Evolutionary conservation across 2,113 vertebrate species (phyloP).

Genomic region (Malurus melanocephalus): DNA sequence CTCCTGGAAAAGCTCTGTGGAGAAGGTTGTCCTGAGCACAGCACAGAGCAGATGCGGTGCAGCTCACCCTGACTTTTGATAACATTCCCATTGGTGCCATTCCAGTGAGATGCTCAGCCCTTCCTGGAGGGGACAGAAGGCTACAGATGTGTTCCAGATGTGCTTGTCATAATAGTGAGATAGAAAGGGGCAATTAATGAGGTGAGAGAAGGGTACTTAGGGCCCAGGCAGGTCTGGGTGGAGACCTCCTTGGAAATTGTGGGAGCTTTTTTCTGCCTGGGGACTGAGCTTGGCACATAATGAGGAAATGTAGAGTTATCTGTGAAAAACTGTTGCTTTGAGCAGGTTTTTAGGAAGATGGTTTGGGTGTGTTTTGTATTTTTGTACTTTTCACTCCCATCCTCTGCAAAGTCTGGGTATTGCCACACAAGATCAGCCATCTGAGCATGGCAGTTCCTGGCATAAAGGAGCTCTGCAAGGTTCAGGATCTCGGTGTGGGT

Average conservation of each 20-base stretch:
- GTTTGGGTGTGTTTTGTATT: not conserved
- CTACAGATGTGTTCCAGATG: not conserved
- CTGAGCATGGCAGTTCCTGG: not conserved
- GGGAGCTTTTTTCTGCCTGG: not conserved
- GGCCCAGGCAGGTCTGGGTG: not conserved
- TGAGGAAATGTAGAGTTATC: not conserved
- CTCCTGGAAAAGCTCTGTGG: conserved; percentile 38
- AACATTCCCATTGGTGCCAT: not conserved
- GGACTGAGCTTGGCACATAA: not conserved
- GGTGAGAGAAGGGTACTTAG: not conserved
- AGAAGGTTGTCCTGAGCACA: conserved; percentile 33
- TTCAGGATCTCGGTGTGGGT: not conserved
- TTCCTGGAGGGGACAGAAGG: not conserved
- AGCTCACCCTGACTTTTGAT: not conserved
- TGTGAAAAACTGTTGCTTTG: not conserved
- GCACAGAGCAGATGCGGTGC: not conserved
- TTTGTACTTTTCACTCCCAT: not conserved
- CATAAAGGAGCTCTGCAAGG: not conserved
- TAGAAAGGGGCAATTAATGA: not conserved
- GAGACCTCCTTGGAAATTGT: not conserved
- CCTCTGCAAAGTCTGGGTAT: rapidly evolving
- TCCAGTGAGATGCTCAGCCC: not conserved
- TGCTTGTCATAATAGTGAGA: not conserved
- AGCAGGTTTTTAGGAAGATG: not conserved
- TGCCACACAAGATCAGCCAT: not conserved